These are phyloP conservation scores for Zaprionus gabonicus DNA, from an alignment of 1,140 invertebrate genomes.

Conservation along the genomic window DNA sequence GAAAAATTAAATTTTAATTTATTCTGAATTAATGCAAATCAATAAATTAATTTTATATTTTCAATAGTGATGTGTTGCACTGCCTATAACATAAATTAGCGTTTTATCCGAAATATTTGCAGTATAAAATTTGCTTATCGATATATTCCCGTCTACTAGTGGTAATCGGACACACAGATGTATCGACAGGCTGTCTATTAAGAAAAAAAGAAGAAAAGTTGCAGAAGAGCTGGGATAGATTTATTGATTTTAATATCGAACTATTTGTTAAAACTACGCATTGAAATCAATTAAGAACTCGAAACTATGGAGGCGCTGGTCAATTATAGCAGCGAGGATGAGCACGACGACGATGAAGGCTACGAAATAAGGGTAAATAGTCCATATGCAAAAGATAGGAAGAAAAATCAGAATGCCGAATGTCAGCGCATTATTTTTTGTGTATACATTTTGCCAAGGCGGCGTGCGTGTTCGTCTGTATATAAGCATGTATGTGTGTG, in stretches of 20 bases:
- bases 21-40: background rate
- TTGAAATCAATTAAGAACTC: conserved; percentile 11
- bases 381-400: conserved; percentile 14
- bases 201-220: conserved; percentile 18
- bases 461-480: conserved; percentile 40
- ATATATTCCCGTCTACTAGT: conserved; percentile 10
- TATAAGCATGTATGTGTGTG: conserved; percentile 16
- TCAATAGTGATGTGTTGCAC: background rate
- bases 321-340: conserved; percentile 88
- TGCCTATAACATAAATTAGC: background rate
- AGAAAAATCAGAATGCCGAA: conserved; percentile 38
- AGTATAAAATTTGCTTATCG: background rate
- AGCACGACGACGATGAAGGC: conserved; percentile 85
- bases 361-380: conserved; percentile 83
- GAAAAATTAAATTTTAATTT: background rate
- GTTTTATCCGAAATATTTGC: background rate
- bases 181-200: conserved; percentile 13
- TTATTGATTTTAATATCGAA: conserved; percentile 53
- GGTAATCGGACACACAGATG: background rate
- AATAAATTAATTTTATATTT: background rate
- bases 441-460: conserved; percentile 54
- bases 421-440: conserved; percentile 50
- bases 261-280: conserved; percentile 7
- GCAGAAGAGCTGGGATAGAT: conserved; percentile 32
- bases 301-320: conserved; percentile 86